phyloP scores from a whole-genome alignment of 2,888 invertebrate species.

The Dorcus parallelipipedus region DNA sequence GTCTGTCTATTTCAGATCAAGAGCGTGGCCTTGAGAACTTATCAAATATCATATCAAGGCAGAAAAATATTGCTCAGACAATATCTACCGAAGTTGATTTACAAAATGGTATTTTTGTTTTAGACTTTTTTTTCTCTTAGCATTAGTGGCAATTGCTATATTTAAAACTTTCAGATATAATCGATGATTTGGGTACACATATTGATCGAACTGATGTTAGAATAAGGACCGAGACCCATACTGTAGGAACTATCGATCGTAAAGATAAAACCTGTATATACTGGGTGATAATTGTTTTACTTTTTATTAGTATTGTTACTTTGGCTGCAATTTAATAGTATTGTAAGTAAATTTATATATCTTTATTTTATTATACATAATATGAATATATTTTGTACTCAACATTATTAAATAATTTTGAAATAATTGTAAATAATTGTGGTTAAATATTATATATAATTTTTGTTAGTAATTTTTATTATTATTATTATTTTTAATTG shows the following conservation, averaged over 20 bases:
- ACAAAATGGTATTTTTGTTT: conserved; percentile 63
- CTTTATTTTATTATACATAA: no score
- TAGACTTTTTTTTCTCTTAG: neutral
- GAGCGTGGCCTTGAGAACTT: conserved; percentile 72
- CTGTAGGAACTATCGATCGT: conserved; percentile 61
- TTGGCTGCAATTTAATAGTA: conserved; percentile 51
- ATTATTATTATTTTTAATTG: no score
- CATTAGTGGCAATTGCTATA: conserved; percentile 12
- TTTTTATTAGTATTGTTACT: conserved; percentile 65
- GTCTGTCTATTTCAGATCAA: conserved; percentile 58
- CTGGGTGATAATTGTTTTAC: conserved; percentile 67
- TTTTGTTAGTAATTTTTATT: no score
- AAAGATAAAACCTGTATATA: conserved; percentile 73
- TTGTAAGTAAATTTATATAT: neutral
- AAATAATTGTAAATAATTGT: no score
- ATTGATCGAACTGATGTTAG: conserved; percentile 69
- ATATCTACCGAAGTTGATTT: conserved; percentile 73
- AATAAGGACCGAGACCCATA: conserved; percentile 63
- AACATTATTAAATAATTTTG: no score
- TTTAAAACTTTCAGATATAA: conserved; percentile 56
- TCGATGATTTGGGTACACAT: conserved; percentile 71
- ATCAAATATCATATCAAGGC: conserved; percentile 69
- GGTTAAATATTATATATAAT: no score
- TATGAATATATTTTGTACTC: no score
- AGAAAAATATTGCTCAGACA: conserved; percentile 71